Evolutionary conservation across 2,888 invertebrate genomes (phyloP).

Genomic region (Mimumesa dahlbomi): DNA sequence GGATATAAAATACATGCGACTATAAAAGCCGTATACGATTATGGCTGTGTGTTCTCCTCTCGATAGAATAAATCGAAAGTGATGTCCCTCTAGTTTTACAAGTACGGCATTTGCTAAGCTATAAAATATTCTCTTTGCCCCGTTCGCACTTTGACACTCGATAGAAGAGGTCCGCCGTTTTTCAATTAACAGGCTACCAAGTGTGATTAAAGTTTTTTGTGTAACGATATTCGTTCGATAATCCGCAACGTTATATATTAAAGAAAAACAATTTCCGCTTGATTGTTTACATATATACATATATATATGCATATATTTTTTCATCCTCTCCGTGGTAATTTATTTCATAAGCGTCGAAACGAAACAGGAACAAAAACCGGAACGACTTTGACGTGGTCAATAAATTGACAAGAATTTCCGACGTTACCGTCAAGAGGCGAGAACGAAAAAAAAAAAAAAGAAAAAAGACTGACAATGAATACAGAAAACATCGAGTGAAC

Average conservation of each 20-base stretch:
- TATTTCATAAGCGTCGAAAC: too few species aligned
- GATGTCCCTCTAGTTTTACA: conserved; percentile 2
- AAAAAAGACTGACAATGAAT: too few species aligned
- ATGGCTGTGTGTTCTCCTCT: not conserved
- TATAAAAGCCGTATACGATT: conserved; percentile 8
- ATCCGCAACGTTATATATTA: too few species aligned
- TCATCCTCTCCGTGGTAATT: too few species aligned
- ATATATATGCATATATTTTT: too few species aligned
- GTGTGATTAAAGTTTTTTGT: not conserved
- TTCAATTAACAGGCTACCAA: not conserved
- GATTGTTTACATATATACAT: too few species aligned
- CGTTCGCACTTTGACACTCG: too few species aligned
- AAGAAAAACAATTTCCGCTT: too few species aligned
- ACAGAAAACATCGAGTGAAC: too few species aligned
- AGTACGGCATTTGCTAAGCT: not conserved
- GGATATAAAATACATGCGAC: not conserved
- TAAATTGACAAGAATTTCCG: conserved; percentile 12
- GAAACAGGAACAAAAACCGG: not conserved
- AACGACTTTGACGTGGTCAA: not conserved
- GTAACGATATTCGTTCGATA: too few species aligned
- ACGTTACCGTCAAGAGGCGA: not conserved
- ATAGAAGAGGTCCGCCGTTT: too few species aligned
- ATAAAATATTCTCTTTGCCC: not conserved
- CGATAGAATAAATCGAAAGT: conserved; percentile 4
- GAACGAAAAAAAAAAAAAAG: not conserved